Conservation (phyloP, 1,140 invertebrate species). For the Helicorthomorpha holstii region DNA sequence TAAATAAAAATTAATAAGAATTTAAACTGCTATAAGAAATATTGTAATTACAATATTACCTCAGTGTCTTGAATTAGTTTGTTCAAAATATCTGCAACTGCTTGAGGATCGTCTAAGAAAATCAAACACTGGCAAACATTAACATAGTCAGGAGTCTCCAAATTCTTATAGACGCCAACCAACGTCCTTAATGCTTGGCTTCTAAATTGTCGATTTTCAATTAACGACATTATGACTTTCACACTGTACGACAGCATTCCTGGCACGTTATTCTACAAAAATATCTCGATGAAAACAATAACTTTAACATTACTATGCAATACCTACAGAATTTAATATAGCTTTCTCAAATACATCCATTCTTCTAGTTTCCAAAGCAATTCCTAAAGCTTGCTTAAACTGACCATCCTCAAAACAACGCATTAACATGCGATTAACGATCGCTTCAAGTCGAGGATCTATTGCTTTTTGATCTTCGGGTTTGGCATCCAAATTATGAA, state of each 20-base stretch:
- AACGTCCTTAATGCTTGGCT: slow-evolving; percentile 72
- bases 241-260: slow-evolving; percentile 89
- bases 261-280: slow-evolving; percentile 52
- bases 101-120: slow-evolving; percentile 80
- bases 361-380: slow-evolving; percentile 83
- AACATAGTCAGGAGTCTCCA: slow-evolving; percentile 72
- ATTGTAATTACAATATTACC: slow-evolving; percentile 28
- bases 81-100: slow-evolving; percentile 79
- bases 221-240: slow-evolving; percentile 85
- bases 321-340: slow-evolving; percentile 61
- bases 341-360: slow-evolving; percentile 91
- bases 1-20: slow-evolving; percentile 11
- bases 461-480: slow-evolving; percentile 43
- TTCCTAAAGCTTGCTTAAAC: slow-evolving; percentile 79
- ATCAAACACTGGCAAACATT: slow-evolving; percentile 77
- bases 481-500: slow-evolving; percentile 35
- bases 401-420: slow-evolving; percentile 85
- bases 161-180: slow-evolving; percentile 71
- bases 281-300: neutral
- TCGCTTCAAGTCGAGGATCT: slow-evolving; percentile 74
- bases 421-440: slow-evolving; percentile 94
- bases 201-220: slow-evolving; percentile 81
- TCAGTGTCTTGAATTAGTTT: slow-evolving; percentile 63
- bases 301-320: too few species aligned
- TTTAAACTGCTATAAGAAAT: neutral